Conservation (phyloP, 2,888 invertebrate genomes). For the Cephus spinipes region DNA sequence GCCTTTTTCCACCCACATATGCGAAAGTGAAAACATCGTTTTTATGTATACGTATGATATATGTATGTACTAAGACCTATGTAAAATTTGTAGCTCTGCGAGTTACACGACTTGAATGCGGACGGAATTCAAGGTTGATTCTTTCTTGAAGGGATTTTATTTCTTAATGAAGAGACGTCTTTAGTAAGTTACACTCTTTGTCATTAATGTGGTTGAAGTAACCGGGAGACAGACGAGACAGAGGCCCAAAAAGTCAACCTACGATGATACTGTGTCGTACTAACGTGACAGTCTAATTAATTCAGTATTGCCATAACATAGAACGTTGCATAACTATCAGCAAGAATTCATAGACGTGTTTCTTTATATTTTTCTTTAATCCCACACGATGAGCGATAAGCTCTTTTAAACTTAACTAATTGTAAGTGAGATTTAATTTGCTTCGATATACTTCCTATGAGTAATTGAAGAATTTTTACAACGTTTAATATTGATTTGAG, state of each 20-base stretch:
- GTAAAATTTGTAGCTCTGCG: background rate
- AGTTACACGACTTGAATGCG: background rate
- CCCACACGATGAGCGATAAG: background rate
- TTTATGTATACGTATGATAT: background rate
- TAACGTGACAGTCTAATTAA: conserved; percentile 1
- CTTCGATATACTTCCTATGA: background rate
- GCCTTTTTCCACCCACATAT: background rate
- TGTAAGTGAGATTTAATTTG: background rate
- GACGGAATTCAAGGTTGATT: background rate
- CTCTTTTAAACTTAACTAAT: background rate
- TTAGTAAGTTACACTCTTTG: background rate
- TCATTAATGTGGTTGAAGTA: background rate
- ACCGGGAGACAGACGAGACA: background rate
- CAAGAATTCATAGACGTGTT: background rate
- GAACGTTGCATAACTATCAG: background rate
- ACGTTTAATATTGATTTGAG: background rate
- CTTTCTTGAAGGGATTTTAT: background rate
- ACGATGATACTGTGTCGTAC: background rate
- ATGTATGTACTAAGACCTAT: background rate
- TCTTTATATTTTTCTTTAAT: background rate
- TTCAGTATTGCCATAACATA: background rate
- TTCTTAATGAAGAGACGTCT: background rate
- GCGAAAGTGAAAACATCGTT: background rate
- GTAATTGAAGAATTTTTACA: background rate
- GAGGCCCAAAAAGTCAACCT: conserved; percentile 3